Evolutionary conservation across 2,113 vertebrate genomes (phyloP), one percentile per base, ranked within the genome.

Genomic region (Misgurnus anguillicaudatus): DNA sequence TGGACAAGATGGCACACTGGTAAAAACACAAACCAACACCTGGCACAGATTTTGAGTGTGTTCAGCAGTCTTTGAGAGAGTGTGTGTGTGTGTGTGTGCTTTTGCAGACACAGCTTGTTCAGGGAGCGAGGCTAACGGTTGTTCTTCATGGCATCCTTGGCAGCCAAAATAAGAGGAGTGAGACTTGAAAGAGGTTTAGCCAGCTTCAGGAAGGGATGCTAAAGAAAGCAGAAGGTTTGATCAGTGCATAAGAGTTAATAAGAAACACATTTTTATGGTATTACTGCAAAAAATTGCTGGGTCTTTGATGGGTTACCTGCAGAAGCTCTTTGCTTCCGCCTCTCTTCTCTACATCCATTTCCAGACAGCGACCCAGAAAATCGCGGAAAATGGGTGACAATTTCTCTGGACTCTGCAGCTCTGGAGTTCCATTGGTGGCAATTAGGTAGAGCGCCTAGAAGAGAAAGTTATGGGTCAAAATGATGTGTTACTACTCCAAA

Each of bases 111-210:
- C 57, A 62, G 31, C 13, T 62, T 21, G 17, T 68, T 36, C 6
- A 8, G 21, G 8, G 9, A 65, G 8, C n/a, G 36, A 58, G 63
- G 64, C 89, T 98, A 99, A 90, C 96, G 98, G 89, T 94, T 98
- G 91, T 94, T 96, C 94, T 98, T 99, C 97, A 99, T 98, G 80
- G 97, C 97, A 82, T 99, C 98, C 94, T 99, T 99, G 92, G 98
- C 96, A 84, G 98, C 98, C 92, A 99, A 89, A 88, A 99, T 99
- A 87, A 99, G 93, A 31, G 98, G 98, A 6, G 97, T 99, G 91
- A 99, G 94, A 88, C 97, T 99, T 83, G 97, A 98, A 61, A 99
- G 93, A 31, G 98, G 98, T 91, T 99, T 99, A 39, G 98, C 97
- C 92, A 99, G 88, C 92, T 99, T 99, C 93, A 99, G 90, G 92